These are phyloP conservation scores for Monochamus alternatus DNA, from an alignment of 2,888 invertebrate species.

Conservation along the genomic window DNA sequence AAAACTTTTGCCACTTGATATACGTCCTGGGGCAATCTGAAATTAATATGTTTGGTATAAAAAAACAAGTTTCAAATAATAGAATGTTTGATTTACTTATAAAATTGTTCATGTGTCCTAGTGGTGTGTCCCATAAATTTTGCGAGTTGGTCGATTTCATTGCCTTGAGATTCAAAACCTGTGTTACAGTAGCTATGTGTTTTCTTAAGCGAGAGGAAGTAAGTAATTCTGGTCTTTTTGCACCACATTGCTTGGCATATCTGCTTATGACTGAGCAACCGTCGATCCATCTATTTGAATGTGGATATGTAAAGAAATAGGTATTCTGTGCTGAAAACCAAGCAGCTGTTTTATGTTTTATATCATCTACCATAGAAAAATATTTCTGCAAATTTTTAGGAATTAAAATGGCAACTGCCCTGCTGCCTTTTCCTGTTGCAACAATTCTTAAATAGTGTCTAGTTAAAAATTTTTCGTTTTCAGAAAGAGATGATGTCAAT, in stretches of 20 bases:
- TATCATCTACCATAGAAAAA: neutral
- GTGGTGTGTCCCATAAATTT: slow-evolving; percentile 44
- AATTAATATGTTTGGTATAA: too few relatives aligned
- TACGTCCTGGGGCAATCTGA: slow-evolving; percentile 49
- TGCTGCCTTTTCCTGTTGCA: slow-evolving; percentile 50
- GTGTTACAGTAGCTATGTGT: slow-evolving; percentile 42
- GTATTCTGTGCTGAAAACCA: neutral
- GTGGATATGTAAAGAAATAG: slow-evolving; percentile 8
- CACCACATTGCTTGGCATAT: slow-evolving; percentile 35
- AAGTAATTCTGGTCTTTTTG: slow-evolving; percentile 46
- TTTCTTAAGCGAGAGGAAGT: slow-evolving; percentile 42
- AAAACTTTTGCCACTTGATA: slow-evolving; percentile 51
- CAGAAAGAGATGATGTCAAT: slow-evolving; percentile 42
- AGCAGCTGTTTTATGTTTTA: neutral
- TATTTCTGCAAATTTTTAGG: slow-evolving; percentile 30
- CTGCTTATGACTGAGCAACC: neutral
- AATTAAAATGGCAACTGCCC: slow-evolving; percentile 38
- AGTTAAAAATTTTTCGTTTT: slow-evolving; percentile 51
- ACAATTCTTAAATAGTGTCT: slow-evolving; percentile 47
- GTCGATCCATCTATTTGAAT: neutral
- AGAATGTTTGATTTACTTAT: slow-evolving; percentile 44
- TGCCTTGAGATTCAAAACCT: slow-evolving; percentile 33
- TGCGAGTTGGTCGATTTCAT: slow-evolving; percentile 40
- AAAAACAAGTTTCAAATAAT: too few relatives aligned
- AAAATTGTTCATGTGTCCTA: slow-evolving; percentile 39